A percentile compares a stretch with the other conserved stretches of the same genome.
phyloP scores from a whole-genome alignment of 1,140 invertebrate species.

The Drosophila leontia region DNA sequence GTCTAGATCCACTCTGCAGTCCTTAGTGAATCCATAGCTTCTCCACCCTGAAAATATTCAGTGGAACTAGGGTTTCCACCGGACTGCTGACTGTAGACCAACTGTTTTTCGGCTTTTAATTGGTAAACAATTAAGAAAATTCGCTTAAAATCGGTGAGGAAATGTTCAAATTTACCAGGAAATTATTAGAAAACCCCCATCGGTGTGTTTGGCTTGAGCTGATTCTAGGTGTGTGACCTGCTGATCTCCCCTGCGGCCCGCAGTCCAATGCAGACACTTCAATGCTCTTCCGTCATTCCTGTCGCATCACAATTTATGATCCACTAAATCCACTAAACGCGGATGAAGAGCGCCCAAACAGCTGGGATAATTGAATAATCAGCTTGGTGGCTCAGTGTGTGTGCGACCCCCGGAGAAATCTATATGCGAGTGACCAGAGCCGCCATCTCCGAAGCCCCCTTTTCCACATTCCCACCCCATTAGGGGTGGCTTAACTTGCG shows the following conservation, averaged over 20 bases:
- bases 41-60: too few species aligned
- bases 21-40: too few species aligned
- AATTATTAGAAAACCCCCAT: not conserved
- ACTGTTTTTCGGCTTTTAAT: too few species aligned
- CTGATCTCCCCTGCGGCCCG: conserved; percentile 44
- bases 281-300: conserved; percentile 57
- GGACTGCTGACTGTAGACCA: too few species aligned
- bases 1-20: not conserved
- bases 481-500: conserved; percentile 20
- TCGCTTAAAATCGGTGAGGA: not conserved
- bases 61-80: too few species aligned
- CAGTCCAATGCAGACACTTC: conserved; percentile 1
- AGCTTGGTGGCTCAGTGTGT: conserved; percentile 63
- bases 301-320: conserved; percentile 56
- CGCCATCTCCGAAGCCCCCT: not conserved
- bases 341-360: conserved; percentile 67
- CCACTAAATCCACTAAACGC: conserved; percentile 32
- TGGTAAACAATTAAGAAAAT: not conserved
- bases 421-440: not conserved
- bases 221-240: not conserved
- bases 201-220: not conserved
- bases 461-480: not conserved
- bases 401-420: conserved; percentile 43
- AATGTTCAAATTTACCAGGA: too few species aligned
- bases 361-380: conserved; percentile 81